Evolutionary conservation across 1,140 invertebrate species (phyloP).

Genomic region (Ceratitis capitata): DNA sequence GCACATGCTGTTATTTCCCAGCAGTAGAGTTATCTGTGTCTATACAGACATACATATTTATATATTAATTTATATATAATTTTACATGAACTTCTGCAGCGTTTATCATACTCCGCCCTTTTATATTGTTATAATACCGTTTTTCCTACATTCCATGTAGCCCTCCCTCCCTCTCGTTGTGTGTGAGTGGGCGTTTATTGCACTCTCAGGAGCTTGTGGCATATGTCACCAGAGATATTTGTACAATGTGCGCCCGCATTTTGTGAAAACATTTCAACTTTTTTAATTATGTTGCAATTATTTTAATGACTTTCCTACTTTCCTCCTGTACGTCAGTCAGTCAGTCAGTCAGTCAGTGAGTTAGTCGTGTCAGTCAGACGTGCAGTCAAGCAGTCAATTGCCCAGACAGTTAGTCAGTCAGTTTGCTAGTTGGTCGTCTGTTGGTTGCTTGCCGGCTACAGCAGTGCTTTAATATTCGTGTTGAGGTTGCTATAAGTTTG

Average conservation of each 20-base stretch:
- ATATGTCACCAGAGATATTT: constrained; percentile 26
- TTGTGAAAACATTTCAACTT: constrained; percentile 30
- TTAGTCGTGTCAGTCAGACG: neutral
- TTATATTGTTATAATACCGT: neutral
- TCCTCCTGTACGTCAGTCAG: neutral
- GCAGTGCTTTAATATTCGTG: neutral
- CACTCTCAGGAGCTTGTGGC: neutral
- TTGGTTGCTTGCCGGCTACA: too few species aligned
- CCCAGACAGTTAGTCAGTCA: neutral
- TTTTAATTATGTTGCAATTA: constrained; percentile 37
- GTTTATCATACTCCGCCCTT: neutral
- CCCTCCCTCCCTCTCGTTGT: neutral
- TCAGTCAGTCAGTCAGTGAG: neutral
- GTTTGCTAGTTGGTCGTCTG: neutral
- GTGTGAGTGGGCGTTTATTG: constrained; percentile 11
- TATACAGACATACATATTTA: neutral
- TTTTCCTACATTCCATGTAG: neutral
- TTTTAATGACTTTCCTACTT: constrained; percentile 37
- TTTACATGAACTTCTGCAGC: neutral
- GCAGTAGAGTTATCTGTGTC: neutral
- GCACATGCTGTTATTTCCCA: neutral
- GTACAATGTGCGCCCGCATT: constrained; percentile 21
- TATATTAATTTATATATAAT: neutral
- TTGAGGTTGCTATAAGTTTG: neutral
- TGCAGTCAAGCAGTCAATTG: neutral